Percentiles rank a stretch among this genome's conserved stretches.
Conservation (phyloP, 1,140 invertebrate genomes). For the Choristoneura fumiferana region DNA sequence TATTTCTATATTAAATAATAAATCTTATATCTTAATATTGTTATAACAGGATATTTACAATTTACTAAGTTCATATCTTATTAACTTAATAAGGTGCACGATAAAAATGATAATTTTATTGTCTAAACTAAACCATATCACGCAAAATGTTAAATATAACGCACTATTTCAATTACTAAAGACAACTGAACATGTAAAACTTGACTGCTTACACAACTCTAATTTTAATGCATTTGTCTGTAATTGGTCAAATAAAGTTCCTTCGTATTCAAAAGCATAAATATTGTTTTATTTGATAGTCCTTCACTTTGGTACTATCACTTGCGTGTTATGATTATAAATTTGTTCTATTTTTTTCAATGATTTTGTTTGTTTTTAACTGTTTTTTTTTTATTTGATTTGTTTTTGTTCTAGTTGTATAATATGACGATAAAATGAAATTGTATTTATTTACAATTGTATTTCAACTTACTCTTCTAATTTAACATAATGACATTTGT, state of each 20-base stretch:
- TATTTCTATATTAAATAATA: constrained; percentile 57
- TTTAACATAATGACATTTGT: too few relatives aligned
- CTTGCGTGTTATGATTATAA: too few relatives aligned
- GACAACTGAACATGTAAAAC: constrained; percentile 33
- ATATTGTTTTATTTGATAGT: constrained; percentile 11
- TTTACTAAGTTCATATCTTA: constrained; percentile 50
- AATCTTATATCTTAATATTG: constrained; percentile 36
- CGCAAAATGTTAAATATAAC: constrained; percentile 7
- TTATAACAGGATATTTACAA: constrained; percentile 56
- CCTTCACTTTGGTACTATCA: too few relatives aligned
- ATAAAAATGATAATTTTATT: constrained; percentile 40
- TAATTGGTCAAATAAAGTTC: constrained; percentile 75
- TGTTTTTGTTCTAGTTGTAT: too few relatives aligned
- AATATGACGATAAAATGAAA: too few relatives aligned
- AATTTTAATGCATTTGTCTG: constrained; percentile 55
- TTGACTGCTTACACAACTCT: constrained; percentile 37
- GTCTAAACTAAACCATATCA: constrained; percentile 6
- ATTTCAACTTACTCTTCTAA: too few relatives aligned
- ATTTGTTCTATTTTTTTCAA: too few relatives aligned
- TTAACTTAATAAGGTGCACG: constrained; percentile 53
- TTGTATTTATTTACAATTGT: too few relatives aligned
- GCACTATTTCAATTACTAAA: constrained; percentile 59
- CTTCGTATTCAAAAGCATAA: constrained; percentile 51
- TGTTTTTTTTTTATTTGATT: too few relatives aligned
- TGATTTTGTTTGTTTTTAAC: too few relatives aligned